Conservation (phyloP, 2,888 invertebrate genomes). For the Drosophila fungiperda region DNA sequence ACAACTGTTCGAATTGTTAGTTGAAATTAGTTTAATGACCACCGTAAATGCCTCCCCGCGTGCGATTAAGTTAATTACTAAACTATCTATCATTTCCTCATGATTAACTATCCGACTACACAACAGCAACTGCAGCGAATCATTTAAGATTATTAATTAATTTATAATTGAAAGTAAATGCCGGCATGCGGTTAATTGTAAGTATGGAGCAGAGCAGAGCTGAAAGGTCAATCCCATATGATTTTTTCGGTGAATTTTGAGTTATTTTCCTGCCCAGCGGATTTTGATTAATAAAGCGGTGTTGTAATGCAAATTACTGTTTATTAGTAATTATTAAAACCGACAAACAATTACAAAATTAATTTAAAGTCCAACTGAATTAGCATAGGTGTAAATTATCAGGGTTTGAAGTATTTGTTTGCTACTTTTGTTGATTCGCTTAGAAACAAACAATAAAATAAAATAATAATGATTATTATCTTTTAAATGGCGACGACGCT, state of each 20-base stretch:
- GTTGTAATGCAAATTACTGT: slow-evolving; percentile 40
- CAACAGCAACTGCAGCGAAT: slow-evolving; percentile 41
- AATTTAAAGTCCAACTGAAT: background rate
- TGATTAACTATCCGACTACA: slow-evolving; percentile 40
- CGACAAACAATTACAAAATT: slow-evolving; percentile 23
- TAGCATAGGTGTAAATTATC: slow-evolving; percentile 30
- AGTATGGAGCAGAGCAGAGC: slow-evolving; percentile 42
- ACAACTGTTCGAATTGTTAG: slow-evolving; percentile 53
- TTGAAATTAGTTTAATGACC: slow-evolving; percentile 56
- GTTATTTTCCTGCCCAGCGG: slow-evolving; percentile 10
- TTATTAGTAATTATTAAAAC: slow-evolving; percentile 40
- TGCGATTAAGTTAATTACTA: slow-evolving; percentile 66
- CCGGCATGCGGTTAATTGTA: slow-evolving; percentile 51
- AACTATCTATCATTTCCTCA: slow-evolving; percentile 73
- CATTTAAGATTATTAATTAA: slow-evolving; percentile 73
- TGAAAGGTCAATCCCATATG: slow-evolving; percentile 41
- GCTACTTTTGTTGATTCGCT: slow-evolving; percentile 13
- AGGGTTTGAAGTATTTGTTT: slow-evolving; percentile 16
- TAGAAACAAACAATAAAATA: slow-evolving; percentile 4
- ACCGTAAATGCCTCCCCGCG: slow-evolving; percentile 31
- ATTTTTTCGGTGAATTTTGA: background rate
- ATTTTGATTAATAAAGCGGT: slow-evolving; percentile 46
- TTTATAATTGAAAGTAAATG: slow-evolving; percentile 64
- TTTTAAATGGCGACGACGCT: slow-evolving; percentile 48
- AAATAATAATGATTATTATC: slow-evolving; percentile 40